A percentile compares a stretch with the other conserved stretches of the same genome.
These are phyloP conservation scores for Microvelia longipes DNA, from an alignment of 1,140 invertebrate species.

Conservation along the genomic window DNA sequence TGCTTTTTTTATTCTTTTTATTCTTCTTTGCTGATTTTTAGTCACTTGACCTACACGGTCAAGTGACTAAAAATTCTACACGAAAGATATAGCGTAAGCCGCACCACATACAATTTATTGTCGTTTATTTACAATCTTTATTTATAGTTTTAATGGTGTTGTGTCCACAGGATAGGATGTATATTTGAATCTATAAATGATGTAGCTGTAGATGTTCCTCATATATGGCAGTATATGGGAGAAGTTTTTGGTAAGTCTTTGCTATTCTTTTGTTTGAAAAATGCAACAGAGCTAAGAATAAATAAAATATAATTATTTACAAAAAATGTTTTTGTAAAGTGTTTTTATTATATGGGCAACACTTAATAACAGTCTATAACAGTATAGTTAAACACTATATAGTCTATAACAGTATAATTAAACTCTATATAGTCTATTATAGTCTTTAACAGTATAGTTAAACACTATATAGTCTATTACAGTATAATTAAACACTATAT, in stretches of 20 bases:
- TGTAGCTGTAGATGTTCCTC: slow-evolving; percentile 58
- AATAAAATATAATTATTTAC: neutral
- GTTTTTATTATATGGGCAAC: neutral
- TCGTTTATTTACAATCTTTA: too few species aligned
- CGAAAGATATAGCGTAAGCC: too few species aligned
- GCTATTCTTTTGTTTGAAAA: too few species aligned
- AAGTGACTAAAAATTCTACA: too few species aligned
- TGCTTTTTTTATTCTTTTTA: too few species aligned
- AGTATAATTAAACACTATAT: neutral
- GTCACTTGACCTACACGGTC: too few species aligned
- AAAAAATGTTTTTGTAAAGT: neutral
- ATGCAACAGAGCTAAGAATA: neutral
- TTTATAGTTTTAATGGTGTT: too few species aligned
- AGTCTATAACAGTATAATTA: neutral
- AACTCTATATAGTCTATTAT: too few species aligned
- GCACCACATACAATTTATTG: too few species aligned
- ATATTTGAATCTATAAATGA: slow-evolving; percentile 33
- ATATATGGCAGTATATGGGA: slow-evolving; percentile 49
- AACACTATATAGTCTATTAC: neutral
- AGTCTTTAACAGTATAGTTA: too few species aligned
- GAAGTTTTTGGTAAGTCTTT: slow-evolving; percentile 29
- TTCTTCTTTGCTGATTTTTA: too few species aligned
- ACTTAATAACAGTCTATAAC: neutral
- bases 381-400: neutral
- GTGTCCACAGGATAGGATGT: too few species aligned